phyloP scores from a whole-genome alignment of 1,140 invertebrate genomes.

The Batillaria attramentaria region DNA sequence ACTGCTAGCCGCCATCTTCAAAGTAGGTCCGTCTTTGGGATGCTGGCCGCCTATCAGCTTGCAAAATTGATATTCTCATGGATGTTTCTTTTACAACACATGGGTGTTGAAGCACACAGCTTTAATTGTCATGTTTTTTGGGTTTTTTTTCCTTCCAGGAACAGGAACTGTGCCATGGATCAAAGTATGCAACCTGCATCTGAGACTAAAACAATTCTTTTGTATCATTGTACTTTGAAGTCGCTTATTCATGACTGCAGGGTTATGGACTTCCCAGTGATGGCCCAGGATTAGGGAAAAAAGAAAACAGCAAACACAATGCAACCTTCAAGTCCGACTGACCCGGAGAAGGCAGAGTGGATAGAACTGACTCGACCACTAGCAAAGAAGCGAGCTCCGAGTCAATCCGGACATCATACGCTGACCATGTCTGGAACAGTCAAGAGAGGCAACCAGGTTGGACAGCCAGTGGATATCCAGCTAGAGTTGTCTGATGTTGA shows the following conservation, averaged over 20 bases:
- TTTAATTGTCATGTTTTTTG: no score
- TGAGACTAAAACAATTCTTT: no score
- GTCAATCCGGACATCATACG: slow-evolving; percentile 20
- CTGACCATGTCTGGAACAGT: slow-evolving; percentile 79
- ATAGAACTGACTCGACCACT: slow-evolving; percentile 39
- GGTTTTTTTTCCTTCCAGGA: no score
- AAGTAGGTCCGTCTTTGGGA: no score
- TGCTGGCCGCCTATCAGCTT: no score
- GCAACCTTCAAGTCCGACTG: no score
- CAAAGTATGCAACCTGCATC: no score
- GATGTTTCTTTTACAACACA: no score
- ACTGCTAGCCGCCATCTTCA: no score
- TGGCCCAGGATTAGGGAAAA: slow-evolving; percentile 80
- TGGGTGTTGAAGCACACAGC: no score
- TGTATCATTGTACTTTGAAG: neutral
- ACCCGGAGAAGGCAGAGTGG: slow-evolving; percentile 37
- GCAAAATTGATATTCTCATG: no score
- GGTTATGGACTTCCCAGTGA: slow-evolving; percentile 47
- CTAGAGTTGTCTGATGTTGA: slow-evolving; percentile 77
- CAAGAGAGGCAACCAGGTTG: slow-evolving; percentile 81
- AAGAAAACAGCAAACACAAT: slow-evolving; percentile 70
- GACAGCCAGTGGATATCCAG: slow-evolving; percentile 81
- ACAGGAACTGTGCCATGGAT: no score
- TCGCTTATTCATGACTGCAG: neutral
- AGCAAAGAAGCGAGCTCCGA: slow-evolving; percentile 24